Evolutionary conservation across 2,113 vertebrate genomes (phyloP).

Genomic region (Cynopterus brachyotis): DNA sequence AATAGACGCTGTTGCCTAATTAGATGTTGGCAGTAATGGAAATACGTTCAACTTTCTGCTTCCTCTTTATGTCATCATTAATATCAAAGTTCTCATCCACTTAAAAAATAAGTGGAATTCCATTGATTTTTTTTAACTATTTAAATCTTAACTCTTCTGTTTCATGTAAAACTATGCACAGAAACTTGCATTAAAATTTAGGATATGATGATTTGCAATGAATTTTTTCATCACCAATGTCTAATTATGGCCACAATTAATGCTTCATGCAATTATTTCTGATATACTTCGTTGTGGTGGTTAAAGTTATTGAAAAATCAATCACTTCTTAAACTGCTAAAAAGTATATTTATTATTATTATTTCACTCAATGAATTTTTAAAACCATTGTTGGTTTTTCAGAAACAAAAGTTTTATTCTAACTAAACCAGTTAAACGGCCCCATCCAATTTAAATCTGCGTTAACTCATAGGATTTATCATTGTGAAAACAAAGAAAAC

Average conservation of each 20-base stretch:
- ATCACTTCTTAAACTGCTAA: neutral
- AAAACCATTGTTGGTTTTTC: neutral
- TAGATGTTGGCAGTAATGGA: neutral
- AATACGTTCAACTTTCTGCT: neutral
- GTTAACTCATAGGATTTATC: neutral
- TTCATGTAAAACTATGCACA: neutral
- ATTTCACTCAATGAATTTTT: neutral
- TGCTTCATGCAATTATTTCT: neutral
- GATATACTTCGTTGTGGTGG: neutral
- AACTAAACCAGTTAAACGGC: neutral
- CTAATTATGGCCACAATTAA: neutral
- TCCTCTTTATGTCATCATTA: neutral
- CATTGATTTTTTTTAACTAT: neutral
- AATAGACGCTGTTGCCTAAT: neutral
- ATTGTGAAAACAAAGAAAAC: slow-evolving; percentile 12
- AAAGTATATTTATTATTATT: neutral
- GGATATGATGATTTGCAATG: neutral
- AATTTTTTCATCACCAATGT: neutral
- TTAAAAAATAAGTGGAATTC: neutral
- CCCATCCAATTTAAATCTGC: neutral
- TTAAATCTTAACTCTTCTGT: neutral
- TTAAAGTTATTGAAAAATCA: neutral
- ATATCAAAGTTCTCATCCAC: neutral
- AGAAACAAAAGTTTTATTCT: no score
- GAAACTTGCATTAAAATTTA: neutral